These are phyloP conservation scores for Triplophysa bombifrons DNA, from an alignment of 2,797 vertebrate genomes.

Conservation along the genomic window DNA sequence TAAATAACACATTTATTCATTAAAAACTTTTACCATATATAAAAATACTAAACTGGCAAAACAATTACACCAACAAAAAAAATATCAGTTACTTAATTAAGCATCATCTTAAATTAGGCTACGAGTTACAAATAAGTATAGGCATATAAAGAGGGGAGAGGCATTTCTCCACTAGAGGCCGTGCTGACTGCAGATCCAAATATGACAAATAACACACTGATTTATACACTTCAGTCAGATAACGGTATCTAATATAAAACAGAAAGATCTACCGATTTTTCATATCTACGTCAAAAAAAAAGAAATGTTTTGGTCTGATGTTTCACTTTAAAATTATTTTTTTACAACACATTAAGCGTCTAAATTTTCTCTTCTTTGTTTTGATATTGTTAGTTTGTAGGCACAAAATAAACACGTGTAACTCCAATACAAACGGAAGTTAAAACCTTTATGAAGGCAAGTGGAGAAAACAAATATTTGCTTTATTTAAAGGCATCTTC, in stretches of 20 bases:
- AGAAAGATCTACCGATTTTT: not conserved
- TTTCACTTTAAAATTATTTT: not conserved
- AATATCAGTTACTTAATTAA: not conserved
- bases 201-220: conserved; percentile 19
- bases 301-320: not conserved
- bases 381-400: not conserved
- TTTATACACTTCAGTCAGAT: conserved; percentile 2
- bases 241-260: not conserved
- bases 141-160: not conserved
- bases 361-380: not conserved
- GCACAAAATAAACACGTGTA: not conserved
- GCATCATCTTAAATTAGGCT: conserved; percentile 3
- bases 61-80: conserved; percentile 10
- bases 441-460: not conserved
- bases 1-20: not conserved
- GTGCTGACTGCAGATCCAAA: conserved; percentile 59
- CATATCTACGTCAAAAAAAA: not conserved
- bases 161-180: conserved; percentile 76
- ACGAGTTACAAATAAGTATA: conserved; percentile 9
- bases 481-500: not conserved
- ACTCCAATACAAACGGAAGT: not conserved
- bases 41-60: not conserved
- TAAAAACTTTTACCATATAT: no score
- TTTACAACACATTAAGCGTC: not conserved
- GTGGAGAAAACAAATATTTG: not conserved